Evolutionary conservation across 92 coral and sea anemone species (phyloP).

Genomic region (Palythoa caribaeorum): DNA sequence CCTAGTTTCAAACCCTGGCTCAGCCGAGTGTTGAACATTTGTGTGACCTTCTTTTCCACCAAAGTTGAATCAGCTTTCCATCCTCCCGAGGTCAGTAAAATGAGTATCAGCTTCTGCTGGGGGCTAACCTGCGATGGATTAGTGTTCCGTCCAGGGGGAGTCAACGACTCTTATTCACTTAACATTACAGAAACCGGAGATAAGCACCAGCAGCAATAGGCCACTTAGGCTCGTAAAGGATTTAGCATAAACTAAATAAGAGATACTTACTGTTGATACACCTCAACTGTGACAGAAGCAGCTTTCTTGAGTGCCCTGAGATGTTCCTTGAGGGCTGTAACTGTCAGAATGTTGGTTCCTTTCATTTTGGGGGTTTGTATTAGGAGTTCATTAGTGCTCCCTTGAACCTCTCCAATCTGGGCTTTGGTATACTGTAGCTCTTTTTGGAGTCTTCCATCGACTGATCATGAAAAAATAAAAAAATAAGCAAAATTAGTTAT

Average conservation of each 20-base stretch:
- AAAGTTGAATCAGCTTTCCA: too few relatives aligned
- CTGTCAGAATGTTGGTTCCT: constrained; percentile 86
- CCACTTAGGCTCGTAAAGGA: too few relatives aligned
- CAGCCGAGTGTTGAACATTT: too few relatives aligned
- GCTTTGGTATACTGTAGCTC: constrained; percentile 82
- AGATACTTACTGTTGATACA: constrained; percentile 63
- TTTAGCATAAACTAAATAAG: neutral
- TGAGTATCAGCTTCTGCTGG: too few relatives aligned
- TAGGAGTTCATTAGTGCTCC: constrained; percentile 75
- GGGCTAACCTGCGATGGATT: too few relatives aligned
- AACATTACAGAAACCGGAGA: too few relatives aligned
- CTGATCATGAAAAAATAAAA: constrained; percentile 43
- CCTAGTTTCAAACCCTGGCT: too few relatives aligned
- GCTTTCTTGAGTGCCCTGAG: constrained; percentile 75
- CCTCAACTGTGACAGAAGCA: constrained; percentile 71
- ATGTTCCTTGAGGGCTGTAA: constrained; percentile 78
- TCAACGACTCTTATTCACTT: too few relatives aligned
- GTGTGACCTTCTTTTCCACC: too few relatives aligned
- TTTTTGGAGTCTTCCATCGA: constrained; percentile 87
- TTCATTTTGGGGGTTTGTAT: constrained; percentile 88
- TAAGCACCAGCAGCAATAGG: too few relatives aligned
- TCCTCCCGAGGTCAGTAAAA: too few relatives aligned
- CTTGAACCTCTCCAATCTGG: constrained; percentile 77
- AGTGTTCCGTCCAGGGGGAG: too few relatives aligned
- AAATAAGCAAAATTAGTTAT: neutral